Percentiles rank a stretch among this genome's conserved stretches.
These are phyloP conservation scores for Australoheros scitulus DNA, from an alignment of 2,113 vertebrate species.

Conservation along the genomic window DNA sequence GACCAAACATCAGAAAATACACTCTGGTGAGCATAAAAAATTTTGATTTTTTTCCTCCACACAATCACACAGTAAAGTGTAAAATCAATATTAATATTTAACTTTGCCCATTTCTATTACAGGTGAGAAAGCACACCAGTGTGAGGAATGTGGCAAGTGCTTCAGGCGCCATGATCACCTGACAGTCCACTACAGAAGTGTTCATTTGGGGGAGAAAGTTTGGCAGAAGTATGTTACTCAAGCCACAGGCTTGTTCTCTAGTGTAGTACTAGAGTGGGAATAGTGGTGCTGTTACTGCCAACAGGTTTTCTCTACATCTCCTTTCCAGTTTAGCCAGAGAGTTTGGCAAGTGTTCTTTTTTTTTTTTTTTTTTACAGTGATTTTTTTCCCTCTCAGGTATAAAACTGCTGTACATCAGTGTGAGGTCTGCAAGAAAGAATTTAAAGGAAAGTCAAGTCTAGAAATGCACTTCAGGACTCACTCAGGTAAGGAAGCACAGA, in stretches of 20 bases:
- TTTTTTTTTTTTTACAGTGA: rapidly evolving
- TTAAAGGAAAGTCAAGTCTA: conserved; percentile 97
- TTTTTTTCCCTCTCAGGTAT: conserved; percentile 80
- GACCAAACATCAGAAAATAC: conserved; percentile 98
- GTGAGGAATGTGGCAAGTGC: conserved; percentile 98
- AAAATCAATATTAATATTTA: background rate
- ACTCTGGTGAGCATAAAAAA: conserved; percentile 85
- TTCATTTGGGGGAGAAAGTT: conserved; percentile 96
- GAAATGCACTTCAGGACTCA: conserved; percentile 99
- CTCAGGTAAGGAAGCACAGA: conserved; percentile 85
- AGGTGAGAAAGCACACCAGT: conserved; percentile 98
- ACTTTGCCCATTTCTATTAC: background rate
- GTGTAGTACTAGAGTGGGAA: background rate
- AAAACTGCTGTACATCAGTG: conserved; percentile 98
- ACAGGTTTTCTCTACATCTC: background rate
- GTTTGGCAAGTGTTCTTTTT: background rate
- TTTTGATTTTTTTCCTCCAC: rapidly evolving
- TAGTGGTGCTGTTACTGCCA: background rate
- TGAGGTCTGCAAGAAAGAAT: conserved; percentile 99
- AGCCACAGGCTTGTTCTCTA: background rate
- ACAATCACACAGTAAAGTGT: background rate
- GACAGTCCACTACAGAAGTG: conserved; percentile 96
- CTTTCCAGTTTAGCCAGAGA: background rate
- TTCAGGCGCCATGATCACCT: conserved; percentile 96
- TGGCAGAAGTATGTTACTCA: conserved; percentile 91